A percentile compares a stretch with the other conserved stretches of the same genome.
These are phyloP conservation scores for Pammene aurita DNA, from an alignment of 2,888 invertebrate genomes.

Conservation along the genomic window DNA sequence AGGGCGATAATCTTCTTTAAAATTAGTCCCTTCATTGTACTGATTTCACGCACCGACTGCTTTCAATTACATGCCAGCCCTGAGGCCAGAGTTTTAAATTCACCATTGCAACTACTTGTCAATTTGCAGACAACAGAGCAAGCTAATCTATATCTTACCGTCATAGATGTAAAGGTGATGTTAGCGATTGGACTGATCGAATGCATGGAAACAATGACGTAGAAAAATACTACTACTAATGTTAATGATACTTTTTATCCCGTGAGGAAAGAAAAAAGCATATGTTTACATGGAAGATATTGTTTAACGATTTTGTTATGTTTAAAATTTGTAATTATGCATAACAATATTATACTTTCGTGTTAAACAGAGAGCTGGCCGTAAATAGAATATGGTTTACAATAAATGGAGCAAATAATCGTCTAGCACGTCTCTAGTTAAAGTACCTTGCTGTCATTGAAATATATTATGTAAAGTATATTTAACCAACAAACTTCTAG, in stretches of 20 bases:
- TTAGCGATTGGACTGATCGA: background rate
- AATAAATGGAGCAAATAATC: too few species aligned
- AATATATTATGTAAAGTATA: too few species aligned
- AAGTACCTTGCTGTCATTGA: too few species aligned
- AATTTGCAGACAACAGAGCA: conserved; percentile 34
- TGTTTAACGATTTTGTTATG: background rate
- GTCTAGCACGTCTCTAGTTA: too few species aligned
- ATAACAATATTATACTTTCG: too few species aligned
- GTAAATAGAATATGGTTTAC: too few species aligned
- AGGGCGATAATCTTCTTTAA: conserved; percentile 52
- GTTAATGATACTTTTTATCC: conserved; percentile 7
- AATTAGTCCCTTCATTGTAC: conserved; percentile 57
- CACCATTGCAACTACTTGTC: conserved; percentile 44
- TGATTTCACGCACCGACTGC: conserved; percentile 61
- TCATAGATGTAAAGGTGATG: background rate
- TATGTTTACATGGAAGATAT: background rate
- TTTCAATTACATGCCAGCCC: conserved; percentile 57
- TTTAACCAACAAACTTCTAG: too few species aligned
- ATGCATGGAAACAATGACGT: conserved; percentile 6
- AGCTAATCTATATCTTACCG: background rate
- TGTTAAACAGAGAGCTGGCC: too few species aligned
- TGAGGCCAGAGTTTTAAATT: conserved; percentile 46
- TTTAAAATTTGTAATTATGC: too few species aligned
- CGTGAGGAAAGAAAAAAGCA: background rate
- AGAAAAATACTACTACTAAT: too few species aligned